Conservation (phyloP, 2,113 vertebrate species). For the Shinisaurus crocodilurus region DNA sequence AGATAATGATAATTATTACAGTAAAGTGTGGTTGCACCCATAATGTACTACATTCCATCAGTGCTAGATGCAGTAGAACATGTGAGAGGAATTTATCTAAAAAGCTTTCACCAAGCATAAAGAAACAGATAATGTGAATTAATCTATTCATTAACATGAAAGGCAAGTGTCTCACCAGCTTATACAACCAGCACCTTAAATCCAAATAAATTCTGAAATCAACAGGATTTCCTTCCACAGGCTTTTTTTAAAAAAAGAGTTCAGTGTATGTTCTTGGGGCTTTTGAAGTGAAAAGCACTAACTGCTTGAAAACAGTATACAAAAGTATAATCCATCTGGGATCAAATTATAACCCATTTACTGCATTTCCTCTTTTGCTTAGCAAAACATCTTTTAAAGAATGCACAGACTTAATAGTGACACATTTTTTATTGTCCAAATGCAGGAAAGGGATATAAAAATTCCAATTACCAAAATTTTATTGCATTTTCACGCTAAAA, state of each 20-base stretch:
- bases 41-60: background rate
- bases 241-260: background rate
- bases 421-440: constrained; percentile 41
- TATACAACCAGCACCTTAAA: background rate
- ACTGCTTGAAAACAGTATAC: background rate
- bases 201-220: background rate
- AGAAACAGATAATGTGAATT: background rate
- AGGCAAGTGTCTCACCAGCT: background rate
- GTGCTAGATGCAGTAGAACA: background rate
- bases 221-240: background rate
- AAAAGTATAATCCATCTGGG: constrained; percentile 18
- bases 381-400: constrained; percentile 59
- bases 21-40: background rate
- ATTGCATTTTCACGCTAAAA: constrained; percentile 57
- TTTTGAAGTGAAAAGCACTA: background rate
- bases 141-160: background rate
- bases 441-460: constrained; percentile 55
- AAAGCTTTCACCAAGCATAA: background rate
- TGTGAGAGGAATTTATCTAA: background rate
- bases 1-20: background rate
- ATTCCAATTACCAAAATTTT: constrained; percentile 66
- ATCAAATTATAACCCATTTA: constrained; percentile 18
- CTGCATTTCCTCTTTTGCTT: constrained; percentile 24
- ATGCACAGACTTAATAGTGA: constrained; percentile 43
- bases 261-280: background rate